These are phyloP conservation scores for Pseudorasbora parva DNA, from an alignment of 2,113 vertebrate genomes.

Conservation along the genomic window DNA sequence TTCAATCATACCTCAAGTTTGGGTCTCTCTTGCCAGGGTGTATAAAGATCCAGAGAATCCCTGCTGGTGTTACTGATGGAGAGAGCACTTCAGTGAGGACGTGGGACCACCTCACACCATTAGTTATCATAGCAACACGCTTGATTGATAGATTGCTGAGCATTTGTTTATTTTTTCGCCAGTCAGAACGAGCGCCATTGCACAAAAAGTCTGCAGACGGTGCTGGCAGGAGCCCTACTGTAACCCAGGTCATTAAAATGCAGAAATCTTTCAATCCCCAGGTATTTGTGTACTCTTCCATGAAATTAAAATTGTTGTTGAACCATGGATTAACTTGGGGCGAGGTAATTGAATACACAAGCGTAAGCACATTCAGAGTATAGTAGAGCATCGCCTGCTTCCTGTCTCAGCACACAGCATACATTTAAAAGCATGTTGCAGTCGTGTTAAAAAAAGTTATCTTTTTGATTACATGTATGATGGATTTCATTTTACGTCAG, in stretches of 20 bases:
- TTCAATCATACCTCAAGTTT: constrained; percentile 17
- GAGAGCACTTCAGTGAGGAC: constrained; percentile 7
- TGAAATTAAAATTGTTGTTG: constrained; percentile 55
- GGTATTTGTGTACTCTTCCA: constrained; percentile 51
- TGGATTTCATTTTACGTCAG: background rate
- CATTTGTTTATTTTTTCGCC: constrained; percentile 28
- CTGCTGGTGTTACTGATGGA: constrained; percentile 38
- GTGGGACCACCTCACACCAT: constrained; percentile 7
- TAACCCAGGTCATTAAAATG: constrained; percentile 50
- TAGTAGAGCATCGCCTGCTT: background rate
- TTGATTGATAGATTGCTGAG: constrained; percentile 46
- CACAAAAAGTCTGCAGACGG: constrained; percentile 8
- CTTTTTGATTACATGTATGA: background rate
- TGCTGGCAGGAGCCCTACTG: constrained; percentile 17
- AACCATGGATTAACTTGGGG: constrained; percentile 52
- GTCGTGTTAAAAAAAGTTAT: background rate
- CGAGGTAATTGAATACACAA: constrained; percentile 48
- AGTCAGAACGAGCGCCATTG: no score
- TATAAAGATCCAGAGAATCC: constrained; percentile 16
- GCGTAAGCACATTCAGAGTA: constrained; percentile 23
- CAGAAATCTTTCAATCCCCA: constrained; percentile 47
- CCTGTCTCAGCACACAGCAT: constrained; percentile 7
- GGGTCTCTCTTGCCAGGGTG: background rate
- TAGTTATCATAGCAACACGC: constrained; percentile 36
- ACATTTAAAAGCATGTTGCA: background rate